Base-by-base conservation (phyloP, 2,888 invertebrate species). In the Brenthis ino region DNA sequence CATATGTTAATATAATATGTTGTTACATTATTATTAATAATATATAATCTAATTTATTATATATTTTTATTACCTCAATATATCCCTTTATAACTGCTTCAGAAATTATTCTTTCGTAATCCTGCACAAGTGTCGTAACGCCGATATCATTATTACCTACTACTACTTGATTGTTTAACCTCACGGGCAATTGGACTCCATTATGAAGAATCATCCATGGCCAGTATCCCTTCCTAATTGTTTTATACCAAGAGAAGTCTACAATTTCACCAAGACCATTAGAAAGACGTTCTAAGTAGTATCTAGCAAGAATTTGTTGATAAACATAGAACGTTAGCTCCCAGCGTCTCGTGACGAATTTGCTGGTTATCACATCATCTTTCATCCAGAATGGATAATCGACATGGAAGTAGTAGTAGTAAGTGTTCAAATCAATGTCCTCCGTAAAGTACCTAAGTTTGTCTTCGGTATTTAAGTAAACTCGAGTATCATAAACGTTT, bases 241-340 rank as follows among this genome's bases (percentile, higher is more conserved):
- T 85, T 54, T 83, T 87, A 75, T 89, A 71, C 86, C 87, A 94
- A 37, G 92, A 87, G 33, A 94, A 83, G n/a, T 91, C 85, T 53
- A 80, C 81, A 56, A 94, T 86, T 11, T 79, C 80, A 51, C 92
- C 93, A 50, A 94, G 76, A 51, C 89, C 92, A 68, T 94, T 93
- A 5, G 93, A 91, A 2, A 94, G 78, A 74, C 94, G 92, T 72
- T 94, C 94, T 65, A 94, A 75, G 76, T 93, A 90, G 80, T 94
- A 94, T 71, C 95, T 93, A 60, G 96, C 96, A 68, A 95, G 83
- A 12, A 96, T 89, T 82, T 95, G 95, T 80, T 96, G 95, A 84
- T 95, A 94, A 78, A 93, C 92, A 83, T 93, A 94, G 74, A 94
- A 84, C 76, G 93, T 95, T 5, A 94, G 82, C 80, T 95, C 94